These are phyloP conservation scores for Alouatta palliata DNA, from an alignment of 2,113 vertebrate species.

Conservation along the genomic window DNA sequence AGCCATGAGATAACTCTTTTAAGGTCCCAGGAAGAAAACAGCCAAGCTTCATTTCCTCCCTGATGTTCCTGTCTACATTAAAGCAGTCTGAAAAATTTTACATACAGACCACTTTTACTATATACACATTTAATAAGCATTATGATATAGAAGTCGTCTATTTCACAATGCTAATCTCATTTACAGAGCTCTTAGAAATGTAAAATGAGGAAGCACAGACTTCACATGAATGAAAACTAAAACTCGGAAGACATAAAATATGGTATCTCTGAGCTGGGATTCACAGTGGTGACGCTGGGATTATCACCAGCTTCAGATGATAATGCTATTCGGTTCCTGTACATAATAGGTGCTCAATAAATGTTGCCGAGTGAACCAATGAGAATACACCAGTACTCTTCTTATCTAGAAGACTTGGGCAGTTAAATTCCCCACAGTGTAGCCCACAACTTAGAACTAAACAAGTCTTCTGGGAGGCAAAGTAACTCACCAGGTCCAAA, in stretches of 20 bases:
- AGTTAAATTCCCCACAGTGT: rapidly evolving
- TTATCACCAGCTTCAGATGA: too few relatives aligned
- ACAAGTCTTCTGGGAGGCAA: not conserved
- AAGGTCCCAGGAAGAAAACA: not conserved
- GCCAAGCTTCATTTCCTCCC: not conserved
- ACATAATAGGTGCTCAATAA: not conserved
- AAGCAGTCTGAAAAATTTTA: not conserved
- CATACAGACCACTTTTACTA: not conserved
- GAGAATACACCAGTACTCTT: not conserved
- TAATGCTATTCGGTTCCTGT: not conserved
- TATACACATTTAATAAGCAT: not conserved
- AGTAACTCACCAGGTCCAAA: not conserved
- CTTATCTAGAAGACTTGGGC: not conserved
- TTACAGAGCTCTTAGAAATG: not conserved
- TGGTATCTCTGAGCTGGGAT: rapidly evolving
- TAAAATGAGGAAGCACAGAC: not conserved
- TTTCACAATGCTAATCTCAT: not conserved
- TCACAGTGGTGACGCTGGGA: too few relatives aligned
- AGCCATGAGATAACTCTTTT: not conserved
- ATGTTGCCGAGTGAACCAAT: not conserved
- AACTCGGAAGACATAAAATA: not conserved
- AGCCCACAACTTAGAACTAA: not conserved
- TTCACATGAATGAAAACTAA: not conserved
- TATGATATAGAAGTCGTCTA: not conserved
- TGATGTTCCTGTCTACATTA: not conserved